phyloP scores from a whole-genome alignment of 2,888 invertebrate genomes.

The Tetranychus truncatus region DNA sequence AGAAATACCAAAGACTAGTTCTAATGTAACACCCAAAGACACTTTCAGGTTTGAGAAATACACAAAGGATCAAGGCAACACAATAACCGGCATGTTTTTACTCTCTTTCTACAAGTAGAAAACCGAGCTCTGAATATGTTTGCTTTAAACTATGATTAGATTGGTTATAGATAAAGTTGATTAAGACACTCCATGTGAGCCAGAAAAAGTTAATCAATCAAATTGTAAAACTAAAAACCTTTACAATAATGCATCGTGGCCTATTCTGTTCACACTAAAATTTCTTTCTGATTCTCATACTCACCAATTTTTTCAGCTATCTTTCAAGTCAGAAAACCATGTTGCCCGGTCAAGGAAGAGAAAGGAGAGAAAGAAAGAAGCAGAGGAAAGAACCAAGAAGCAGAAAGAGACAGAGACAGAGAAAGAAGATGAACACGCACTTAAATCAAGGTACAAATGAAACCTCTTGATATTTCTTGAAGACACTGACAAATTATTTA shows the following conservation, averaged over 20 bases:
- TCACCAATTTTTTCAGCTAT: neutral
- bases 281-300: neutral
- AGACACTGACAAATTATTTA: too few relatives aligned
- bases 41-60: neutral
- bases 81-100: neutral
- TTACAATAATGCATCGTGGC: neutral
- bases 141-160: neutral
- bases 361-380: neutral
- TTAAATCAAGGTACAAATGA: too few relatives aligned
- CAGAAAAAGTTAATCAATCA: neutral
- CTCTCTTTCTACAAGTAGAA: neutral
- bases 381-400: neutral
- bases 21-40: neutral
- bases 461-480: too few relatives aligned
- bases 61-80: too few relatives aligned
- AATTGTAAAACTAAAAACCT: neutral
- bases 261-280: too few relatives aligned
- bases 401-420: neutral
- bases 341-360: neutral
- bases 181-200: neutral
- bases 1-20: neutral
- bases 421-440: neutral
- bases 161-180: neutral
- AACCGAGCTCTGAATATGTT: too few relatives aligned
- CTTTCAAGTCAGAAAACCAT: neutral